Evolutionary conservation across 1,140 invertebrate species (phyloP), one percentile per base, ranked within the genome.

Genomic region (Platorchestia sp.): DNA sequence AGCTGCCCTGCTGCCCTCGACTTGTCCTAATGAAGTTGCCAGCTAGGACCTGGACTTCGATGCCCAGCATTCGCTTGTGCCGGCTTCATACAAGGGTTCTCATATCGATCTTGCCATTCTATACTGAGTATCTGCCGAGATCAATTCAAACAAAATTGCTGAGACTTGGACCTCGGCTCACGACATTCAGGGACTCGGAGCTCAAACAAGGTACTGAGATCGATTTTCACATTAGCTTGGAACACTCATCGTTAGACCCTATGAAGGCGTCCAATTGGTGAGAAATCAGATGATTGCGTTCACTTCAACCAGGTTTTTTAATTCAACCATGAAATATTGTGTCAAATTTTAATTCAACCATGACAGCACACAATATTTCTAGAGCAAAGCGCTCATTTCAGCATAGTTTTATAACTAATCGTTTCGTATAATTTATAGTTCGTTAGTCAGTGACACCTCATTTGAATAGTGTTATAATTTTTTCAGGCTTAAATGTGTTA

Each of bases 11-110:
- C 59, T 36, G 59, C 59, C 59, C 59, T 75, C 59, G 59, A 75
- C 59, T 75, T 75, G 59, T 75, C 59, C 59, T 75, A 75, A 75
- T 75, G 59, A 75, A 75, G 59, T 75, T 75, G 59, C 59, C 59
- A 36, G 59, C 59, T 75, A 36, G 59, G 59, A 75, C 59, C 7
- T 75, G 1, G 59, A 14, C 7, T 75, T 75, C 59, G 59, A 75
- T 36, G 59, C 59, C 59, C 14, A 75, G 27, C 27, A 75, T 75
- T 75, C 59, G 10, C 27, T 75, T 75, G 59, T 75, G 59, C 14
- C 27, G 59, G 27, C 14, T 75, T 75, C 59, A 22, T 75, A 75
- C 59, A 75, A 14, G 59, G 14, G 27, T 75, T 75, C 27, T 75
- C 59, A 75, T 75, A 75, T 75, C 59, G 59, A 75, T 75, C 59